These are phyloP conservation scores for Mormyrus lacerda DNA, from an alignment of 2,113 vertebrate genomes.

Conservation along the genomic window DNA sequence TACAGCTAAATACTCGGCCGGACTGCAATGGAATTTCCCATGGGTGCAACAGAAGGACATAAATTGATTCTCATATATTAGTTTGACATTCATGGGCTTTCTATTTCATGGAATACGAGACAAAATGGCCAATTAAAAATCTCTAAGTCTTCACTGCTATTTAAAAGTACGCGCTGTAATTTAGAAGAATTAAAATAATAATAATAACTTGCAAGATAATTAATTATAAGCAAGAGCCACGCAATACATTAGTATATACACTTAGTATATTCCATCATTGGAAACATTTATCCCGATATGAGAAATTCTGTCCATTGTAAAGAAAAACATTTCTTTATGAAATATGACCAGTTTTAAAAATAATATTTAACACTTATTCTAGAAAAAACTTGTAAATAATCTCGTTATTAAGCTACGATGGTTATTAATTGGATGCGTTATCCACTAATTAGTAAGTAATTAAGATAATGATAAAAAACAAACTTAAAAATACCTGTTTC, in stretches of 20 bases:
- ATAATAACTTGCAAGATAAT: neutral
- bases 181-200: neutral
- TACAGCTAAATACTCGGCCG: neutral
- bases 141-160: neutral
- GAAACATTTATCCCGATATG: neutral
- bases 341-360: neutral
- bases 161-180: neutral
- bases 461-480: neutral
- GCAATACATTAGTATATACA: neutral
- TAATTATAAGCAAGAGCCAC: neutral
- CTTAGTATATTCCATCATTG: neutral
- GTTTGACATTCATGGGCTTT: neutral
- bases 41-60: neutral
- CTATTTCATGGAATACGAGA: neutral
- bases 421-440: neutral
- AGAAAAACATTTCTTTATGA: neutral
- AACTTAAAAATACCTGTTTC: slow-evolving; percentile 64
- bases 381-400: neutral
- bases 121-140: neutral
- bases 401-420: neutral
- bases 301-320: neutral
- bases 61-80: neutral
- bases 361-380: neutral
- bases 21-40: neutral
- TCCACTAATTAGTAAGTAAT: neutral